These are phyloP conservation scores for Acanthoscelides obtectus DNA, from an alignment of 2,888 invertebrate genomes.

Conservation along the genomic window DNA sequence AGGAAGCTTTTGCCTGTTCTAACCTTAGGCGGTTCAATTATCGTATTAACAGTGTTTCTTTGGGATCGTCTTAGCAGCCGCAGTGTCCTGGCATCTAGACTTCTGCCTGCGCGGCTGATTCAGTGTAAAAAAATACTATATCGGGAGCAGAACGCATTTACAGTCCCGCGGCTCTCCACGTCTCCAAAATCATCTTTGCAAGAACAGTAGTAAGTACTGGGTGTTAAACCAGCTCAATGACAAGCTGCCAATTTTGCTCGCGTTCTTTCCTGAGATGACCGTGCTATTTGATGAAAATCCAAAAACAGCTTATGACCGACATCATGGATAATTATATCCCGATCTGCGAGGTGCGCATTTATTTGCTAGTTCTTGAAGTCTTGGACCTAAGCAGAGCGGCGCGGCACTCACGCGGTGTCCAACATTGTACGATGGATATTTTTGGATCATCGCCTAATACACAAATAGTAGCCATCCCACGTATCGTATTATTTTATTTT, in stretches of 20 bases:
- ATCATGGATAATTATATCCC: background rate
- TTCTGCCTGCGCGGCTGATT: no score
- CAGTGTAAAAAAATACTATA: no score
- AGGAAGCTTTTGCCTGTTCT: no score
- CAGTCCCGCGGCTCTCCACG: no score
- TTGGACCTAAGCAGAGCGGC: background rate
- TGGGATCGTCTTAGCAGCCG: no score
- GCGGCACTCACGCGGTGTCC: background rate
- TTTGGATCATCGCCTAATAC: conserved; percentile 30
- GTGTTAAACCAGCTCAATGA: no score
- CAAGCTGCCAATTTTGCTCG: background rate
- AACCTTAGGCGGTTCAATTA: no score
- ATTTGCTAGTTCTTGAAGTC: conserved; percentile 1
- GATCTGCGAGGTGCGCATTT: background rate
- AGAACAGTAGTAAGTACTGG: no score
- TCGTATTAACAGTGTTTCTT: no score
- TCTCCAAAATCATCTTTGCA: no score
- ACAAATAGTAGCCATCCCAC: conserved; percentile 26
- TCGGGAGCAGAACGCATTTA: no score
- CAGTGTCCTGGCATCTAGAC: no score
- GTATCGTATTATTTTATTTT: conserved; percentile 27
- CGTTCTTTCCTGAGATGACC: background rate
- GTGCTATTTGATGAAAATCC: background rate
- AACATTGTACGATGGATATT: conserved; percentile 12
- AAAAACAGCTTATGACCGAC: background rate